Conservation (phyloP, 1,140 invertebrate species). For the Papilio xuthus region DNA sequence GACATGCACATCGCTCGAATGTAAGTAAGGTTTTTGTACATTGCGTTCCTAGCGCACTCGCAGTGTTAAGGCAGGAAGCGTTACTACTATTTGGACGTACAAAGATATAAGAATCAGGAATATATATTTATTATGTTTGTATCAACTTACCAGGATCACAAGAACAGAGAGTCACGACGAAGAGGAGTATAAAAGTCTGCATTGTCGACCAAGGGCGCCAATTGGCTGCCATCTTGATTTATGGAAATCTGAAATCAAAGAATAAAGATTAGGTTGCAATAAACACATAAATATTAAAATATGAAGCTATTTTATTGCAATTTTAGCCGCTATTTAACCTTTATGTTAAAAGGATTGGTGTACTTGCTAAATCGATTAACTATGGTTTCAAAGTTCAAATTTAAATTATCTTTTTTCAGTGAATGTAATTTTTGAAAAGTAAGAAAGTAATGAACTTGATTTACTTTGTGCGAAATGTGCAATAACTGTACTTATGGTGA, state of each 20-base stretch:
- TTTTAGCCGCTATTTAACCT: background rate
- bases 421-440: background rate
- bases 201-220: slow-evolving; percentile 8
- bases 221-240: slow-evolving; percentile 14
- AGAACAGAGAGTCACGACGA: background rate
- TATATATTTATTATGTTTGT: background rate
- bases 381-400: background rate
- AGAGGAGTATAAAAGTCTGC: background rate
- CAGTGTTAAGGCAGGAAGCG: background rate
- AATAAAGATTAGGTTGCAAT: background rate
- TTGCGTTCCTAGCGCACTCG: background rate
- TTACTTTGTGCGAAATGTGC: background rate
- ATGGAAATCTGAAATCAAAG: slow-evolving; percentile 17
- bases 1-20: background rate
- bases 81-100: background rate
- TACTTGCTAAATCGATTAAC: background rate
- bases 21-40: background rate
- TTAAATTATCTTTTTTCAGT: background rate
- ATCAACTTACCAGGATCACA: slow-evolving; percentile 24
- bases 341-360: background rate
- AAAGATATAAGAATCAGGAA: no score
- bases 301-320: background rate
- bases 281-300: background rate
- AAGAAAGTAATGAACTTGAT: no score
- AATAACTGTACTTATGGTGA: slow-evolving; percentile 1